Conservation (phyloP, 1,140 invertebrate species). For the Doryteuthis pealeii region DNA sequence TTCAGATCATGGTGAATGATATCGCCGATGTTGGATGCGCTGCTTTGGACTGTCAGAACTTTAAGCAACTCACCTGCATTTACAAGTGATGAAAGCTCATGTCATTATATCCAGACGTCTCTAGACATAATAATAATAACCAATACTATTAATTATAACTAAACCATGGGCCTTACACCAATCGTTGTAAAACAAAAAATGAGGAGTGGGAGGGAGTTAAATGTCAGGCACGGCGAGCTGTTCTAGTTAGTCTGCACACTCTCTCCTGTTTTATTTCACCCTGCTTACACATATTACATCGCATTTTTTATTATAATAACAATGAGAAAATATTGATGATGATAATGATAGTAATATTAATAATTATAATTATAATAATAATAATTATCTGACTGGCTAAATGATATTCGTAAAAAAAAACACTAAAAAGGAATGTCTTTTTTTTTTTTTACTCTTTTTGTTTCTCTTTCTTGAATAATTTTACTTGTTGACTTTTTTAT, state of each 20-base stretch:
- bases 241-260: neutral
- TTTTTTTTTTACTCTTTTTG: too few species aligned
- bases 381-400: too few species aligned
- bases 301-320: too few species aligned
- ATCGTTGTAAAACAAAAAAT: neutral
- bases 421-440: too few species aligned
- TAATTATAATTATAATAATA: too few species aligned
- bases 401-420: too few species aligned
- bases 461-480: too few species aligned
- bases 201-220: neutral
- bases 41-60: slow-evolving; percentile 18
- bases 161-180: neutral
- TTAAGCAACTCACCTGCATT: slow-evolving; percentile 26
- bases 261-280: too few species aligned
- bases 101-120: neutral
- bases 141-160: neutral
- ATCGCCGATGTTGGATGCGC: slow-evolving; percentile 25
- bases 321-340: too few species aligned
- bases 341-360: too few species aligned
- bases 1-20: slow-evolving; percentile 19
- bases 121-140: neutral
- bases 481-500: too few species aligned
- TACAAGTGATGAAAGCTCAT: slow-evolving; percentile 14
- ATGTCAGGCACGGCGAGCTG: neutral
- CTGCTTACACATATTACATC: too few species aligned